phyloP scores from a whole-genome alignment of 2,888 invertebrate species.

The Polydrusus cervinus region DNA sequence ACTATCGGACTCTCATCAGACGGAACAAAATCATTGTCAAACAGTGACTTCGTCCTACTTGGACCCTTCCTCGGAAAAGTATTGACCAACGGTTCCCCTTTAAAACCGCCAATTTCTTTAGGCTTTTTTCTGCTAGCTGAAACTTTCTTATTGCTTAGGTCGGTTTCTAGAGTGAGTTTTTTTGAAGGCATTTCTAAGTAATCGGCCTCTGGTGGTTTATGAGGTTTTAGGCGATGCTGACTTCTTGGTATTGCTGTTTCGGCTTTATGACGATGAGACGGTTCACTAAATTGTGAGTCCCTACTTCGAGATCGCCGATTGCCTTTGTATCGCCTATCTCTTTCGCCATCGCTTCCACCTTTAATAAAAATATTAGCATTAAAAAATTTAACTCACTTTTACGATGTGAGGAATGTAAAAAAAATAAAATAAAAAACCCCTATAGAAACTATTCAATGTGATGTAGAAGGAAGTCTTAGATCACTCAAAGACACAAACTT shows the following conservation, averaged over 20 bases:
- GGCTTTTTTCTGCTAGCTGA: constrained; percentile 63
- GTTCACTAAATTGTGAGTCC: constrained; percentile 69
- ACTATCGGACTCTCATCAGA: constrained; percentile 51
- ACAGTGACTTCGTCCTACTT: constrained; percentile 72
- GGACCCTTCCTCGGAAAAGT: constrained; percentile 69
- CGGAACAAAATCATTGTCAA: constrained; percentile 52
- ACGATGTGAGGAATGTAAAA: too few species aligned
- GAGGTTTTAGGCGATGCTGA: constrained; percentile 63
- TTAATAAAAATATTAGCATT: constrained; percentile 43
- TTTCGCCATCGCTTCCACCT: constrained; percentile 75
- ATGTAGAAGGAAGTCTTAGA: too few species aligned
- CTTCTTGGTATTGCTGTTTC: constrained; percentile 62
- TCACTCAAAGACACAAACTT: too few species aligned
- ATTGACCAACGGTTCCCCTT: constrained; percentile 62
- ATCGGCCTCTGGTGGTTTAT: constrained; percentile 53
- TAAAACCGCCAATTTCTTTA: constrained; percentile 65
- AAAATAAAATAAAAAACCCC: not conserved
- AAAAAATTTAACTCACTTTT: too few species aligned
- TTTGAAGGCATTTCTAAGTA: constrained; percentile 44
- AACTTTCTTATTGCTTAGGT: constrained; percentile 63
- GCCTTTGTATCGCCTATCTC: constrained; percentile 73
- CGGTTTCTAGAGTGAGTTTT: constrained; percentile 23
- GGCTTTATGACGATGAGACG: constrained; percentile 66
- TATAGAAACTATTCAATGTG: too few species aligned
- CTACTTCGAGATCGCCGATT: constrained; percentile 72